Evolutionary conservation across 2,888 invertebrate genomes (phyloP), one percentile per base, ranked within the genome.

Genomic region (Phortica magna): DNA sequence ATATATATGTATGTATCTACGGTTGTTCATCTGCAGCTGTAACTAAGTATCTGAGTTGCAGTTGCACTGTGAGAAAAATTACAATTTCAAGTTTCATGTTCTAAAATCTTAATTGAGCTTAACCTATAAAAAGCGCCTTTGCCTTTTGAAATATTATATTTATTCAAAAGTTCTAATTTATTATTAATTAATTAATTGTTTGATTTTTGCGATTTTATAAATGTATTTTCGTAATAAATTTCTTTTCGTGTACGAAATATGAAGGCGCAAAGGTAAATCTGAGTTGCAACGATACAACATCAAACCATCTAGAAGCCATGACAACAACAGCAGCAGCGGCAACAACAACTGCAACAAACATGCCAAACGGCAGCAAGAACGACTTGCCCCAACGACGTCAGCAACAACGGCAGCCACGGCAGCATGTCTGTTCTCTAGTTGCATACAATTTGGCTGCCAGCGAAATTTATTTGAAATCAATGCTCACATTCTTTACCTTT

Each of bases 391-490:
- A 41, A n/a, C 65, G 17, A n/a, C 19, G 39, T 7, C 42, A n/a
- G 67, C 42, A 17, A 42, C 17, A 42, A n/a, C 42, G 55, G 70
- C 55, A 71, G 70, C 55, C 53, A 71, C 59, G 19, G 59, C 59
- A n/a, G 39, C 68, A 71, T 55, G 53, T 71, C 53, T 71, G 70
- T 71, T 71, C 70, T 71, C 53, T 31, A 55, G 53, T 53, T 71
- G 85, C 85, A 87, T 87, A 88, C 84, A 88, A 86, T 86, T 86
- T 88, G 86, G 84, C 89, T 89, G 85, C 79, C 89, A 88, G 89
- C 89, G 82, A 88, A 88, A 88, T 86, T 88, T 88, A 88, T 88
- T 89, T 88, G 85, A 88, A 88, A 88, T 88, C 89, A 88, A 88
- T 88, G 86, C 89, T 88, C 89, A 84, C 88, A 88, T 85, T 88